Base-by-base conservation (phyloP, 2,888 invertebrate genomes). In the Chrysolina haemoptera region DNA sequence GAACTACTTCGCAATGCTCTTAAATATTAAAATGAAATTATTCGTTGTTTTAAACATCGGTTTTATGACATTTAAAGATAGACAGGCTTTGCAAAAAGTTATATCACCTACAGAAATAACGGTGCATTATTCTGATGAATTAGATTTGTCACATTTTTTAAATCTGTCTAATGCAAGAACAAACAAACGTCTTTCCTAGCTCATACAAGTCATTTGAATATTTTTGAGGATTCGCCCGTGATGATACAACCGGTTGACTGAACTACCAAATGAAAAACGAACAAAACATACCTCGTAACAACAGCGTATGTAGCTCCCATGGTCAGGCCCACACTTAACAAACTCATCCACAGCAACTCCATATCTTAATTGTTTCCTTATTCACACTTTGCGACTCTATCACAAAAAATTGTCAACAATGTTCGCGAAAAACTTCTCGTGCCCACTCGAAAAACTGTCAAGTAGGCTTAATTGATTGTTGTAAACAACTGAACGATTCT, bases 281-380 rank as follows among this genome's bases (percentile, higher is more conserved):
- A 27, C 18, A 12, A 40, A 70, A 76, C 79, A 89, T 89, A 93
- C 93, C 92, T 89, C 83, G 88, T 90, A 78, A 93, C 88, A 80
- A 93, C 91, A 73, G 90, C 89, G 85, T 89, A 91, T 73, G 93
- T 93, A 74, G 90, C 89, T 77, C 92, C 92, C 83, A 93, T 87
- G 71, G 92, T 92, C 84, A 93, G 87, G 75, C 91, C 90, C 78
- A 93, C 86, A 87, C 91, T 92, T 84, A 93, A 89, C 75, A 90
- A 88, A 78, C 91, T 90, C 90, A 93, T 91, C 91, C 91, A 93
- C 74, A 93, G 77, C 65, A 91, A 83, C 82, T 91, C 90, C 93
- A 93, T 93, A 62, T 20, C 73, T 76, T 27, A 63, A 53, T 18
- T 65, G 14, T n/a, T 65, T 10, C 5, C 27, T 27, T n/a, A 5